These are phyloP conservation scores for Schizotus pectinicornis DNA, from an alignment of 2,888 invertebrate species.

Conservation along the genomic window DNA sequence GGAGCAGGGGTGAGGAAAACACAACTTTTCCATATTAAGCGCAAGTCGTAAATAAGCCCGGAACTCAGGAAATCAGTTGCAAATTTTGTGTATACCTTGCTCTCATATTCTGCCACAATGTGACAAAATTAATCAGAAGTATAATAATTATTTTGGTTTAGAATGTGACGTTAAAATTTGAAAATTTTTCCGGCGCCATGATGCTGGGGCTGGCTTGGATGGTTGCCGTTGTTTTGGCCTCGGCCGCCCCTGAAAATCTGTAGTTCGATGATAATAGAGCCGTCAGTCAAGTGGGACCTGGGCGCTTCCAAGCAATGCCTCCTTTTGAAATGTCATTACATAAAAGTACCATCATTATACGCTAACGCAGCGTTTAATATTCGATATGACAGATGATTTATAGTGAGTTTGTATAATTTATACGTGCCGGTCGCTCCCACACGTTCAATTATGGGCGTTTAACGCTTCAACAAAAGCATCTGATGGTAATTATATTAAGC, in stretches of 20 bases:
- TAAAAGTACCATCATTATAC: slow-evolving; percentile 26
- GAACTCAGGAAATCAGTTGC: no score
- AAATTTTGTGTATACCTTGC: no score
- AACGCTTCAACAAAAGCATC: slow-evolving; percentile 33
- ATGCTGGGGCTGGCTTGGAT: neutral
- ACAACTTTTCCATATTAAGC: no score
- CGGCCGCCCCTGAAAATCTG: neutral
- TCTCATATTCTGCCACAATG: no score
- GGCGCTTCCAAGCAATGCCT: no score
- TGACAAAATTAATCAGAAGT: no score
- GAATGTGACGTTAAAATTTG: no score
- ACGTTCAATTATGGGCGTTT: slow-evolving; percentile 41
- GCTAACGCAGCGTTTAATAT: slow-evolving; percentile 35
- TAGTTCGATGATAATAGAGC: slow-evolving; percentile 2
- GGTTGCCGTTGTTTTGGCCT: neutral
- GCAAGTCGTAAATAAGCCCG: no score
- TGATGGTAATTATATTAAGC: slow-evolving; percentile 20
- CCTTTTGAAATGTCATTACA: no score
- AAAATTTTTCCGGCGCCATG: no score
- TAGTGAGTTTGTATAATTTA: slow-evolving; percentile 38
- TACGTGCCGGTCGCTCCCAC: slow-evolving; percentile 37
- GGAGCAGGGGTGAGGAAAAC: neutral
- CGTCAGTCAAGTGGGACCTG: neutral
- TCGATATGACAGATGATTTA: slow-evolving; percentile 39
- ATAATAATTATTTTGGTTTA: no score